Base-by-base conservation (phyloP, 2,797 vertebrate genomes). In the Eulemur coronatus region DNA sequence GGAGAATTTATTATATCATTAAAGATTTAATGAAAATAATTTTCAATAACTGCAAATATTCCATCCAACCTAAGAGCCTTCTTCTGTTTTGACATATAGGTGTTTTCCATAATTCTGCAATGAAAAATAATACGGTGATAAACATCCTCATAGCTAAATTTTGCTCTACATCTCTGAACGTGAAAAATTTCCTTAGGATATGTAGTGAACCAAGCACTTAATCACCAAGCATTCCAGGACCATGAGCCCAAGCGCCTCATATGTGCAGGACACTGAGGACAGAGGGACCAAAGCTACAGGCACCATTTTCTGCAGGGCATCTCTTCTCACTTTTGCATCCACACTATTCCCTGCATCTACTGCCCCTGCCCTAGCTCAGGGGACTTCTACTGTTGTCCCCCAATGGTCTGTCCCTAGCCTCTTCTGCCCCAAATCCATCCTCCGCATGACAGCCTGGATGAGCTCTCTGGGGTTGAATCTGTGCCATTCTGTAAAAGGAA, bases 31-130 rank as follows among this genome's bases (percentile, higher is more conserved):
- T 85, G 41, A 84, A 87, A 96, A 93, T 35, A 3, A 61, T 84
- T 96, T 89, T 93, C 92, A 87, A 57, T 80, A 33, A 87, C 89
- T 69, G 24, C 33, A 85, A 78, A 80, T 17, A 96, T 92, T 75
- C 48, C 88, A 81, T 52, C n/a, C 35, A 76, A 76, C 3, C 11
- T 88, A 80, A 96, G 13, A 89, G 2, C 0, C 10, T 67, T 78
- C 14, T 14, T 5, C 17, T 70, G 33, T 57, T 94, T 91, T 80
- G 67, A 75, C 38, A 59, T 30, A 59, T 55, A 63, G 72, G 20
- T 72, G 8, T 70, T 93, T 81, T 93, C 59, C 43, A 52, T 73
- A 65, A 79, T 70, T 97, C 85, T 89, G 3, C 61, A n/a, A 96
- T 69, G 96, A 89, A 94, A 94, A 84, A 52, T 81, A 14, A 33